Evolutionary conservation across 2,888 invertebrate species (phyloP).

Genomic region (Caenorhabditis sp.): DNA sequence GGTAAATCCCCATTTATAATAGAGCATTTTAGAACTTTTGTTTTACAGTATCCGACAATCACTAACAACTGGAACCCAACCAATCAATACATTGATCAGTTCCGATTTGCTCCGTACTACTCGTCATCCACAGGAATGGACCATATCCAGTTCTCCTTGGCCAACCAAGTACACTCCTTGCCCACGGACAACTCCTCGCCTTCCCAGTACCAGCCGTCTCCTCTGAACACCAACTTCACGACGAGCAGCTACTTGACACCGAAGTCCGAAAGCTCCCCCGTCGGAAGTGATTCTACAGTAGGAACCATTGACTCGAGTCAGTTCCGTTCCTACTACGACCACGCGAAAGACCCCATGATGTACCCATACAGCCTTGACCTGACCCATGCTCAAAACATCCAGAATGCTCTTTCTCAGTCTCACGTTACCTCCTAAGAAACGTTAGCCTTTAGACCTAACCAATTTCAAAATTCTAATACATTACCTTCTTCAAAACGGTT

Average conservation of each 20-base stretch:
- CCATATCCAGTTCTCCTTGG: constrained; percentile 60
- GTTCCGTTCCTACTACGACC: constrained; percentile 64
- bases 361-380: constrained; percentile 56
- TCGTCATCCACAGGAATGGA: constrained; percentile 59
- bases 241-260: constrained; percentile 70
- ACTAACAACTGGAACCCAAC: constrained; percentile 63
- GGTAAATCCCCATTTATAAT: constrained; percentile 29
- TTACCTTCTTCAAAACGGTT: constrained; percentile 49
- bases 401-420: constrained; percentile 62
- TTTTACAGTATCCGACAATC: constrained; percentile 67
- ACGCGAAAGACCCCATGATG: constrained; percentile 62
- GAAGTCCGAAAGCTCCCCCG: constrained; percentile 69
- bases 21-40: neutral
- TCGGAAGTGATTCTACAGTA: constrained; percentile 62
- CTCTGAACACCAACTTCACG: constrained; percentile 63
- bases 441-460: neutral
- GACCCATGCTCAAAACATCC: constrained; percentile 64
- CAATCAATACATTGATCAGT: constrained; percentile 63
- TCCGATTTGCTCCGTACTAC: constrained; percentile 47
- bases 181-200: constrained; percentile 62
- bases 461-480: neutral
- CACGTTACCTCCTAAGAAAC: constrained; percentile 60
- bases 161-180: constrained; percentile 28
- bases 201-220: constrained; percentile 70
- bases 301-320: constrained; percentile 55